A percentile compares a stretch with the other conserved stretches of the same genome.
phyloP scores from a whole-genome alignment of 2,113 vertebrate genomes.

The Uria lomvia region DNA sequence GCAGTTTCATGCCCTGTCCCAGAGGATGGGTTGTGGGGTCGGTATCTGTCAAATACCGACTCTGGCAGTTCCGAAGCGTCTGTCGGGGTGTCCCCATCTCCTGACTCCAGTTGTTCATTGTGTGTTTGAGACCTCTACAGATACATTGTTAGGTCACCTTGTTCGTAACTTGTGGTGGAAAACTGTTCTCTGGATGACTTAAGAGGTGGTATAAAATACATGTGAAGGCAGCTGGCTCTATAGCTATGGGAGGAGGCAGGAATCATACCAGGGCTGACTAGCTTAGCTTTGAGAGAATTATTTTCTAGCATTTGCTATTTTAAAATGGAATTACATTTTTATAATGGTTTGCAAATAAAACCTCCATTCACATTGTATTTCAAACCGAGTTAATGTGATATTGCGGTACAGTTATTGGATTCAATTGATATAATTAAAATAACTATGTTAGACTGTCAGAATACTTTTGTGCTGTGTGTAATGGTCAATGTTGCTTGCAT shows the following conservation, averaged over 20 bases:
- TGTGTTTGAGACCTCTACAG: neutral
- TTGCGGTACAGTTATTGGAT: neutral
- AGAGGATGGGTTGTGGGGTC: neutral
- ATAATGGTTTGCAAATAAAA: conserved; percentile 10
- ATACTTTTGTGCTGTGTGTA: neutral
- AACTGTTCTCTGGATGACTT: neutral
- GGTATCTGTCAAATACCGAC: neutral
- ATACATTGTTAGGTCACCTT: too few relatives aligned
- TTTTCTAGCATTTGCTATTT: neutral
- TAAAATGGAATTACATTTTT: neutral
- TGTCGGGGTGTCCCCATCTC: neutral
- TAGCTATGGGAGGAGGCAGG: neutral
- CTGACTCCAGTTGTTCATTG: neutral
- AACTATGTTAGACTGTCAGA: neutral
- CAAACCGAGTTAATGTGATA: neutral
- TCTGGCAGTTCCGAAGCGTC: rapidly evolving
- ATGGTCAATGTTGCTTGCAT: neutral
- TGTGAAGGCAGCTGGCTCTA: neutral
- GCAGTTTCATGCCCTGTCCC: neutral
- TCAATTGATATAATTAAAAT: neutral
- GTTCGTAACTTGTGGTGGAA: neutral
- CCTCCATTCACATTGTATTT: neutral
- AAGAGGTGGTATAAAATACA: neutral
- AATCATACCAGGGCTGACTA: neutral
- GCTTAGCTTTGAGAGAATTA: neutral